Conservation (phyloP, 2,888 invertebrate species). For the Heterodera filipjevi region DNA sequence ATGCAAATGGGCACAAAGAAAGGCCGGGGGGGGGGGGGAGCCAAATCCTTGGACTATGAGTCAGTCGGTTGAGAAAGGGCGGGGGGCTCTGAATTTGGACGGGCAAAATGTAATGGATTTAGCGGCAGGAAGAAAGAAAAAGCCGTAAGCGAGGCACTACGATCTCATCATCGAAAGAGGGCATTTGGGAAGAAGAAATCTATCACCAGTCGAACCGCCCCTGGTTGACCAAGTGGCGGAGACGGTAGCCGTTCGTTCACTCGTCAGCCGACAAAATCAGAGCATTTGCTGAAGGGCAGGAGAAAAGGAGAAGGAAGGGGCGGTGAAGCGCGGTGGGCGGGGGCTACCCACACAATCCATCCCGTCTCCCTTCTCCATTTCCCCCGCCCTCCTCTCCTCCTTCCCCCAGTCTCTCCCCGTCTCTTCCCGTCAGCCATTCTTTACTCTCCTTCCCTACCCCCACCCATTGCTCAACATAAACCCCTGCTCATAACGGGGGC, state of each 20-base stretch:
- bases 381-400: neutral
- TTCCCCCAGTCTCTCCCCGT: too few species aligned
- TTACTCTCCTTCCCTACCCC: neutral
- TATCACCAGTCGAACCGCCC: neutral
- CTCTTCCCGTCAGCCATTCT: neutral
- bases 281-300: neutral
- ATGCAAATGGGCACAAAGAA: conserved; percentile 8
- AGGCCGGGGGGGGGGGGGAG: conserved; percentile 4
- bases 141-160: neutral
- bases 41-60: neutral
- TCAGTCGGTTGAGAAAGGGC: neutral
- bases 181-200: neutral
- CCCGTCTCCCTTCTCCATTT: neutral
- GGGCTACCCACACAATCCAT: neutral
- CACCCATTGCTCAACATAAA: neutral
- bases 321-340: neutral
- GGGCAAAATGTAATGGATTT: neutral
- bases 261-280: neutral
- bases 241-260: neutral
- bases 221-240: neutral
- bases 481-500: neutral
- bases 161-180: neutral
- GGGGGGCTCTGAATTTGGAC: neutral
- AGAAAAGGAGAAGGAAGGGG: neutral
- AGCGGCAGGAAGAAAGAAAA: neutral